Base-by-base conservation (phyloP, 2,113 vertebrate genomes). In the Psilopogon haemacephalus region DNA sequence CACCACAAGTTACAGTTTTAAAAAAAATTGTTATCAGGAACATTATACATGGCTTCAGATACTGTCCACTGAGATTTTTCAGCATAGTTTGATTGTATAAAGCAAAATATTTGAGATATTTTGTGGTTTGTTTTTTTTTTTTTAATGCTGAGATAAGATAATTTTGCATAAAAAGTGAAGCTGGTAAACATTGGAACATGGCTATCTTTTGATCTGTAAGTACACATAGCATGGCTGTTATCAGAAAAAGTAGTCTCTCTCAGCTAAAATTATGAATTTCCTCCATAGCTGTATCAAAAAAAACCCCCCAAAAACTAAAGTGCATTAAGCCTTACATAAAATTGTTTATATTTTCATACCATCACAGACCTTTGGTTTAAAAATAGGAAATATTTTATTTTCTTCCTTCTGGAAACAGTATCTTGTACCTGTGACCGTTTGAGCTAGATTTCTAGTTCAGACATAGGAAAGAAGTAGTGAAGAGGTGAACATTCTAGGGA, bases 1-100 rank as follows among this genome's bases (percentile, higher is more conserved):
- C 79, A 86, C 44, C 5, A 55, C 1, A 59, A 76, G 15, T 20
- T 44, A 67, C 8, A 21, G 10, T 6, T 2, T 5, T 1, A 52
- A 5, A 77, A 54, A 40, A n/a, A n/a, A 14, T 2, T 17, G 1
- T n/a, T 70, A 65, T 4, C 23, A 50, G 5, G 4, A 17, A 2
- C 14, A 76, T 76, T 86, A 83, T 60, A 68, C 52, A 33, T 30
- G 52, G 8, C 16, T 89, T 84, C 26, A 79, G 15, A 21, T 54
- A 76, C 9, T 65, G 32, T 55, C 40, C 5, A 4, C 38, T 50
- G 27, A 75, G 37, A 85, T 44, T 83, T 65, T 92, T 58, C 37
- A 64, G 26, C 8, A 59, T 6, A 67, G 17, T 42, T 74, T 86
- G 33, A 64, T 12, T 65, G 16, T 8, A 89, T 82, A 83, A 83